Evolutionary conservation across 2,113 vertebrate species (phyloP).

Genomic region (Nycticebus coucang): DNA sequence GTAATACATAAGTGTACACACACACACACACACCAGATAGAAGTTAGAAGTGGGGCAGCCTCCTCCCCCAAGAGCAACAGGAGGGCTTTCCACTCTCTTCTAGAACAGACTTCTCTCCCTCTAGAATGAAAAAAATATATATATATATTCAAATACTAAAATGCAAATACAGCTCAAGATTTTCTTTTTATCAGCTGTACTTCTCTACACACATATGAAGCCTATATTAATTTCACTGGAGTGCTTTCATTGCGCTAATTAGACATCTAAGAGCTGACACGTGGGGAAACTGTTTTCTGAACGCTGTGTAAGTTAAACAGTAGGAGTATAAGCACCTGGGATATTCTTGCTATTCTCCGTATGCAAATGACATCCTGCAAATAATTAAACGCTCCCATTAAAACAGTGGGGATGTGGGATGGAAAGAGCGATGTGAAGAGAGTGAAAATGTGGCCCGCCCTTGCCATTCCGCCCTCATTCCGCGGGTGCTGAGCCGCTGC

Average conservation of each 20-base stretch:
- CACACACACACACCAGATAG: neutral
- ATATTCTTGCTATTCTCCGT: conserved; percentile 55
- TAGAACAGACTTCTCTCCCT: neutral
- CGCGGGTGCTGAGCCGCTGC: neutral
- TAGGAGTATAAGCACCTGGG: conserved; percentile 71
- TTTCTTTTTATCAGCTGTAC: conserved; percentile 14
- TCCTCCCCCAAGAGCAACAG: conserved; percentile 62
- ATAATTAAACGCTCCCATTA: conserved; percentile 59
- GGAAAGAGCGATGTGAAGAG: conserved; percentile 56
- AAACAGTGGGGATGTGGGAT: conserved; percentile 35
- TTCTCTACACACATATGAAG: neutral
- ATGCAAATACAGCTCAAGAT: conserved; percentile 24
- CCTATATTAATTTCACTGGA: conserved; percentile 56
- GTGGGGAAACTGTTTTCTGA: conserved; percentile 50
- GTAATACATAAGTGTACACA: neutral
- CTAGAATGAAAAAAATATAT: neutral
- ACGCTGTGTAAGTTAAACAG: conserved; percentile 44
- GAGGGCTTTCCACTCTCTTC: neutral
- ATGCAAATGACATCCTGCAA: conserved; percentile 71
- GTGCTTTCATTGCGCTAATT: conserved; percentile 40
- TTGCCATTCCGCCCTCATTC: conserved; percentile 11
- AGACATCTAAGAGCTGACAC: conserved; percentile 61
- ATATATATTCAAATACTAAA: neutral
- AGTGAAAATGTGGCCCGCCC: conserved; percentile 26
- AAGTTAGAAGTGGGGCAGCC: conserved; percentile 2